Base-by-base conservation (phyloP, 2,888 invertebrate species). In the Drepana falcataria region DNA sequence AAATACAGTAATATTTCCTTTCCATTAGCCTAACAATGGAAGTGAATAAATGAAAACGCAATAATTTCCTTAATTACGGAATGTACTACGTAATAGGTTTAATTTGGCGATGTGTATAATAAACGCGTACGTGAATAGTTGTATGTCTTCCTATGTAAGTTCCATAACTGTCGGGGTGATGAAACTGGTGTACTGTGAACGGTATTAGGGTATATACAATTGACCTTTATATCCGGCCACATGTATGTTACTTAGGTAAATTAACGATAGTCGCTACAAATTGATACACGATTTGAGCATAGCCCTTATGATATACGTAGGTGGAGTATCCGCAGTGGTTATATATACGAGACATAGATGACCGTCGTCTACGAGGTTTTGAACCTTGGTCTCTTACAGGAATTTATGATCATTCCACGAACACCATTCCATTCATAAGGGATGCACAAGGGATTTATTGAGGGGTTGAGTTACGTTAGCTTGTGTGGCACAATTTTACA, bases 141-240 rank as follows among this genome's bases (percentile, higher is more conserved):
- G 83, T 87, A 86, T 83, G 90, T 90, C 90, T 91, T 90, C 90
- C 91, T 87, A 83, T 84, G 84, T 88, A 86, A 87, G 87, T 81
- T 81, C 81, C 81, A 81, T 79, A 81, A 72, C 69, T 66, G 74
- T 71, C 79, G 73, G 75, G 69, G 73, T 80, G 79, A 78, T 66
- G 68, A 81, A 75, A 75, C 71, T 59, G 69, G 76, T 71, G 60
- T 77, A 71, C 73, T 68, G 72, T 77, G 81, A 79, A 73, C 76
- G 79, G 82, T 71, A 69, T 75, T 79, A 86, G 82, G 85, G 83
- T 83, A 79, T 21, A 21, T 71, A 71, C 75, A 72, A 65, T 75
- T 74, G 79, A 80, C 78, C 79, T 80, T 72, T 79, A 73, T 77
- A 79, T 85, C 87, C 85, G 84, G 82, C 87, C 86, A 85, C 82